Percentiles rank a stretch among this genome's conserved stretches.
Conservation (phyloP, 2,888 invertebrate species). For the Ceriagrion tenellum region DNA sequence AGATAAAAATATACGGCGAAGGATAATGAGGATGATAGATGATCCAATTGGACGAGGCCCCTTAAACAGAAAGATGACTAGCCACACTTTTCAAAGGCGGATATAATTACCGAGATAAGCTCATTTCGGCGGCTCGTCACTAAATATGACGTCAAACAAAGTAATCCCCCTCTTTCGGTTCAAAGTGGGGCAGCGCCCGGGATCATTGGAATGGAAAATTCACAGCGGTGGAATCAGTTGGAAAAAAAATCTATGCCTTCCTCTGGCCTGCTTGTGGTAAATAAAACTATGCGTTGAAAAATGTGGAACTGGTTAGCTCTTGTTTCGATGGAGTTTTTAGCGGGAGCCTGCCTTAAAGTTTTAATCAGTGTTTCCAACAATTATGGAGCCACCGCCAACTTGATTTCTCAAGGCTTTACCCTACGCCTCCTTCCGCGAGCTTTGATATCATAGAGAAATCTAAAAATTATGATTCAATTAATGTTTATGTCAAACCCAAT, state of each 20-base stretch:
- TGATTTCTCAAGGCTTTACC: no score
- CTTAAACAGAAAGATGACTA: background rate
- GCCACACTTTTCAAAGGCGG: background rate
- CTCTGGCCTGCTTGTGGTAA: no score
- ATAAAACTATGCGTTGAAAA: no score
- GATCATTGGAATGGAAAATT: background rate
- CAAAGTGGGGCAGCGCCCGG: background rate
- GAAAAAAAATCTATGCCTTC: background rate
- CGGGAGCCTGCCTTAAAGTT: no score
- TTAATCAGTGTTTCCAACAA: no score
- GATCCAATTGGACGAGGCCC: background rate
- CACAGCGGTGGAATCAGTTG: background rate
- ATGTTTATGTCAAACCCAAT: no score
- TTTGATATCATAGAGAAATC: no score
- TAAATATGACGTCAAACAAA: background rate
- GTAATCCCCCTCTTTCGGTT: background rate
- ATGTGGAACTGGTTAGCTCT: background rate
- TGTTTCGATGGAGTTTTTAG: background rate
- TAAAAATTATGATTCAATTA: no score
- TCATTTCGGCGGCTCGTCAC: background rate
- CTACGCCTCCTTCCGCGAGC: no score
- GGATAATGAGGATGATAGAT: constrained; percentile 16
- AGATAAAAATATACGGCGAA: background rate
- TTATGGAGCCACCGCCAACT: no score
- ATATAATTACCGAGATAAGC: constrained; percentile 5